phyloP scores from a whole-genome alignment of 2,113 vertebrate species.

The Nannospalax galili region DNA sequence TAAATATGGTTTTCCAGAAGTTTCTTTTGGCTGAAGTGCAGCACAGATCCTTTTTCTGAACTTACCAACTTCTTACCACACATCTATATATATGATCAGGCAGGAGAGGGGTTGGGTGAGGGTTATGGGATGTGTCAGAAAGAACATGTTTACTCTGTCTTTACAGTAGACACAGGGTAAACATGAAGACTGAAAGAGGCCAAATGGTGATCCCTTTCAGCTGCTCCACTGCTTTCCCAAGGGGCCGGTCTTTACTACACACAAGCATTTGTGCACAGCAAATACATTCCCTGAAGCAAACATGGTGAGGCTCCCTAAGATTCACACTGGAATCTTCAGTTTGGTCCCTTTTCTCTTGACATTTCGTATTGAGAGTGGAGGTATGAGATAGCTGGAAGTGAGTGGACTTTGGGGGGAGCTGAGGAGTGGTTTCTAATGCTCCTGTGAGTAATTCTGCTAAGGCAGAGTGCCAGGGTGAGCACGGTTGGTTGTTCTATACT shows the following conservation, averaged over 20 bases:
- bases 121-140: not conserved
- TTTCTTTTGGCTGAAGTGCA: not conserved
- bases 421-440: not conserved
- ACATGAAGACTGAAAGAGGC: not conserved
- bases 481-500: not conserved
- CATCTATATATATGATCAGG: not conserved
- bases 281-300: not conserved
- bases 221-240: no score
- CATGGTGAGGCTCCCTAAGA: not conserved
- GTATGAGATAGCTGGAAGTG: not conserved
- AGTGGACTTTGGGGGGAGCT: not conserved
- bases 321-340: not conserved
- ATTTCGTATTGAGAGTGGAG: not conserved
- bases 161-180: not conserved
- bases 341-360: not conserved
- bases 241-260: not conserved
- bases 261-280: not conserved
- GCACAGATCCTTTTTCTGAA: not conserved
- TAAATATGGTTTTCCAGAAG: not conserved
- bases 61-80: not conserved
- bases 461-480: not conserved
- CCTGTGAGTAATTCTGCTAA: not conserved
- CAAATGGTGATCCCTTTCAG: not conserved
- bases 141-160: not conserved
- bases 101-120: accelerated